Percentiles rank a stretch among this genome's conserved stretches.
Evolutionary conservation across 1,140 invertebrate species (phyloP).

Genomic region (Achatina immaculata): DNA sequence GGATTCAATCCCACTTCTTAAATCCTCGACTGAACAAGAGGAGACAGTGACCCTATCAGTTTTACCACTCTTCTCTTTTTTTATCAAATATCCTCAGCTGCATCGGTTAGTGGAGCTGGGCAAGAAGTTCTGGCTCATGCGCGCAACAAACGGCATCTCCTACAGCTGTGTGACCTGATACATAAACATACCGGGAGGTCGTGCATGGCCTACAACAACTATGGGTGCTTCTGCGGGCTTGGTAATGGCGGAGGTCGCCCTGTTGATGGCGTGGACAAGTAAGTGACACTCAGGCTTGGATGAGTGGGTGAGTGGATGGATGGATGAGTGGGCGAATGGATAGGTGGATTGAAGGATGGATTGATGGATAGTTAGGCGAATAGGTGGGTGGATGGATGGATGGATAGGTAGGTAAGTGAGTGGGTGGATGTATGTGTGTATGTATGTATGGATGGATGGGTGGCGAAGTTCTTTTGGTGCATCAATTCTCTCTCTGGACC

Average conservation of each 20-base stretch:
- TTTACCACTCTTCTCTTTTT: neutral
- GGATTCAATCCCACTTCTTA: neutral
- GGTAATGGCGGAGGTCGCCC: constrained; percentile 44
- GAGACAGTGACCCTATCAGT: neutral
- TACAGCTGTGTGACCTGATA: constrained; percentile 54
- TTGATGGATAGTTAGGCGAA: neutral
- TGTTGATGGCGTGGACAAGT: constrained; percentile 51
- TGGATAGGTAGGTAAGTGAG: neutral
- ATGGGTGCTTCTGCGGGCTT: constrained; percentile 60
- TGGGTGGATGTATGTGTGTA: neutral
- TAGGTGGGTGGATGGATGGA: neutral
- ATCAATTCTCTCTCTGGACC: too few relatives aligned
- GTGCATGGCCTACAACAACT: constrained; percentile 53
- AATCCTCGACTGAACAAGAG: neutral
- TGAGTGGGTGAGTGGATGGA: neutral
- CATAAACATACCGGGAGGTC: constrained; percentile 45
- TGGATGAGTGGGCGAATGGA: neutral
- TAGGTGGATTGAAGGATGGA: neutral
- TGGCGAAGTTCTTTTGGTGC: too few relatives aligned
- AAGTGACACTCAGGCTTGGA: constrained; percentile 8
- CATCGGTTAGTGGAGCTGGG: neutral
- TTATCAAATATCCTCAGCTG: neutral
- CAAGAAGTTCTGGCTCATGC: neutral
- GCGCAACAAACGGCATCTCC: constrained; percentile 42
- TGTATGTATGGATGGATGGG: neutral